A percentile compares a stretch with the other conserved stretches of the same genome.
These are phyloP conservation scores for Campopleginae sp. DNA, from an alignment of 2,888 invertebrate species.

Conservation along the genomic window DNA sequence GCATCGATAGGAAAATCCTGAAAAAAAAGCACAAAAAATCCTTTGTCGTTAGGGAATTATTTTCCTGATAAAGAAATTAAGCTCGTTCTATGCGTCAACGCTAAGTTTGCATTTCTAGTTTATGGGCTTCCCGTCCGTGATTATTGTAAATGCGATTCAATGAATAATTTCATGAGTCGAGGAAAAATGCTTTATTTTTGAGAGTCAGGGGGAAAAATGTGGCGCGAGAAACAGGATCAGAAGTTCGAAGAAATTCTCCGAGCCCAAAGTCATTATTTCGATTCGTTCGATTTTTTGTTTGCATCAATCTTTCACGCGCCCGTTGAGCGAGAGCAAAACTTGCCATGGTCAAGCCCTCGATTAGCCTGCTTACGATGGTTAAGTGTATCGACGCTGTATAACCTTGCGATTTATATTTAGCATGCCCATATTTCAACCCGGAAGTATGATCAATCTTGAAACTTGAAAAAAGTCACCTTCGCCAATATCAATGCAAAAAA, in stretches of 20 bases:
- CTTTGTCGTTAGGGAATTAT: neutral
- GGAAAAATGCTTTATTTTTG: no score
- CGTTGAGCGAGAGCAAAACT: neutral
- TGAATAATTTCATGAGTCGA: neutral
- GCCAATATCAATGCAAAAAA: neutral
- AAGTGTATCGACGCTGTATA: slow-evolving; percentile 6
- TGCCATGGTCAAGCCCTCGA: slow-evolving; percentile 2
- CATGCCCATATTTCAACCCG: neutral
- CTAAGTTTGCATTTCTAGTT: neutral
- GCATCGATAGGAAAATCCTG: neutral
- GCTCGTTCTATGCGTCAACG: neutral
- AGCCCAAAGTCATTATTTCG: neutral
- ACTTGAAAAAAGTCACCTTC: slow-evolving; percentile 14
- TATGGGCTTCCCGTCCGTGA: neutral
- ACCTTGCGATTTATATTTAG: slow-evolving; percentile 23
- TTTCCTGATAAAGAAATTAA: neutral
- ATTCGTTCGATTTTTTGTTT: neutral
- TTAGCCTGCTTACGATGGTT: slow-evolving; percentile 1
- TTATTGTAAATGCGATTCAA: neutral
- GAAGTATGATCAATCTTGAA: slow-evolving; percentile 24
- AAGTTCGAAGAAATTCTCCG: neutral
- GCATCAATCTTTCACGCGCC: neutral
- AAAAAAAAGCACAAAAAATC: neutral
- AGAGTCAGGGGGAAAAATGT: neutral
- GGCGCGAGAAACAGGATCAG: neutral